Percentiles rank a stretch among this genome's conserved stretches.
These are phyloP conservation scores for Gobio gobio DNA, from an alignment of 2,113 vertebrate species.

Conservation along the genomic window DNA sequence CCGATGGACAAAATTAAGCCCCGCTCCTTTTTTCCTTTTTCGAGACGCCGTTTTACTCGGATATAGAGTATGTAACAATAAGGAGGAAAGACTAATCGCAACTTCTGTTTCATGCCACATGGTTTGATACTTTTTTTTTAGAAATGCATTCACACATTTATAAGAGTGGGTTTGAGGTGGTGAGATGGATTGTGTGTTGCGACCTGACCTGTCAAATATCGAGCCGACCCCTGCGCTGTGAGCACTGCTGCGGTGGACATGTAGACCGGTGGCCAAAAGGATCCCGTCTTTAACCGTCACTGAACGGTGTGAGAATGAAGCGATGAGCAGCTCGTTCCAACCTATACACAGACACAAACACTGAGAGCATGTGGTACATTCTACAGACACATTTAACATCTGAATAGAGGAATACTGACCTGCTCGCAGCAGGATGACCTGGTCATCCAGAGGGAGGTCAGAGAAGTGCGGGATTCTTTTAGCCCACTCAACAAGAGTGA, in stretches of 20 bases:
- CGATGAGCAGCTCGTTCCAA: constrained; percentile 87
- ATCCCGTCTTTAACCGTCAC: constrained; percentile 85
- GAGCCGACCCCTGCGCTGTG: constrained; percentile 86
- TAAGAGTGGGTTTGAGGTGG: background rate
- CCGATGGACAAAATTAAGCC: no score
- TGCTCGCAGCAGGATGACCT: constrained; percentile 94
- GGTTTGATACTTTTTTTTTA: background rate
- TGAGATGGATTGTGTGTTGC: background rate
- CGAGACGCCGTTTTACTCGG: no score
- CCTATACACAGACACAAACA: constrained; percentile 66
- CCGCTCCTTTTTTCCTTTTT: no score
- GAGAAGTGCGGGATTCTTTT: constrained; percentile 97
- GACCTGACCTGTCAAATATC: constrained; percentile 86
- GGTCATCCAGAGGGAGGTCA: constrained; percentile 89
- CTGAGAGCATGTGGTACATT: background rate
- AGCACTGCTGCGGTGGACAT: constrained; percentile 84
- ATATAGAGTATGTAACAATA: no score
- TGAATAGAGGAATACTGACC: constrained; percentile 69
- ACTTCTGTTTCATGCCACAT: no score
- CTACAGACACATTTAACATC: background rate
- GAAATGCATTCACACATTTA: background rate
- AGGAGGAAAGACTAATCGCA: no score
- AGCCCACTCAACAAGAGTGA: constrained; percentile 95
- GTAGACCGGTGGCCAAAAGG: constrained; percentile 82
- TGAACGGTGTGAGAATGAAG: constrained; percentile 86